Conservation (phyloP, 30 jellyfish, hydroid and myxozoan genomes). For the Nemopilema nomurai region DNA sequence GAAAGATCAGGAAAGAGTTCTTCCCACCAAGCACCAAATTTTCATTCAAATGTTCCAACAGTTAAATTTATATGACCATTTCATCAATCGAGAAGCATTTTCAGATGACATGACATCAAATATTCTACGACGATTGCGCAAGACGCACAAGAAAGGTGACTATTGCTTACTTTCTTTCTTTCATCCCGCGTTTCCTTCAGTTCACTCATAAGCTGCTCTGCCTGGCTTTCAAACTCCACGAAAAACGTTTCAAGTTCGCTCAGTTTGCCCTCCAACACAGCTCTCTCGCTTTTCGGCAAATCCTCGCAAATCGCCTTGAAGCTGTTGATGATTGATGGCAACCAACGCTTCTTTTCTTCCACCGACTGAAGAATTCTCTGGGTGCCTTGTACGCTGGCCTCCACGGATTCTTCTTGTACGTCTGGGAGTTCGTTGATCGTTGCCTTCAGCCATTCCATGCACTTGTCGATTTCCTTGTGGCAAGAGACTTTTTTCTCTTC, state of each 20-base stretch:
- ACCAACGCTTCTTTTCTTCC: constrained; percentile 28
- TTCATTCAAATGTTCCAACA: no score
- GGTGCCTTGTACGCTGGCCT: constrained; percentile 16
- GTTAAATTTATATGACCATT: no score
- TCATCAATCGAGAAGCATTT: no score
- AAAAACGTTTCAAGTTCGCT: constrained; percentile 26
- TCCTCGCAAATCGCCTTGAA: neutral
- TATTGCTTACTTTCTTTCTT: constrained; percentile 18
- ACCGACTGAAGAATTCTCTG: constrained; percentile 1
- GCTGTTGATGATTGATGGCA: constrained; percentile 7
- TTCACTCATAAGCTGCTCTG: constrained; percentile 30
- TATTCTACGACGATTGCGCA: no score
- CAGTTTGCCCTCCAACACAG: constrained; percentile 11
- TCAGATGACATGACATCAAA: no score
- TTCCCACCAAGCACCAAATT: no score
- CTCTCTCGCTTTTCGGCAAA: constrained; percentile 35
- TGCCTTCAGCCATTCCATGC: constrained; percentile 39
- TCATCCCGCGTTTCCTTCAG: constrained; percentile 13
- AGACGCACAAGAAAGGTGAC: no score
- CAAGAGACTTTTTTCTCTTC: neutral
- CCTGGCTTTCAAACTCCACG: constrained; percentile 39
- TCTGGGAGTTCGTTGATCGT: constrained; percentile 48
- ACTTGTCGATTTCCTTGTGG: constrained; percentile 15
- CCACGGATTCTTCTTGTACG: constrained; percentile 34
- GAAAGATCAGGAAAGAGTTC: no score